Conservation (phyloP, 1,140 invertebrate species). For the Psix sp. region DNA sequence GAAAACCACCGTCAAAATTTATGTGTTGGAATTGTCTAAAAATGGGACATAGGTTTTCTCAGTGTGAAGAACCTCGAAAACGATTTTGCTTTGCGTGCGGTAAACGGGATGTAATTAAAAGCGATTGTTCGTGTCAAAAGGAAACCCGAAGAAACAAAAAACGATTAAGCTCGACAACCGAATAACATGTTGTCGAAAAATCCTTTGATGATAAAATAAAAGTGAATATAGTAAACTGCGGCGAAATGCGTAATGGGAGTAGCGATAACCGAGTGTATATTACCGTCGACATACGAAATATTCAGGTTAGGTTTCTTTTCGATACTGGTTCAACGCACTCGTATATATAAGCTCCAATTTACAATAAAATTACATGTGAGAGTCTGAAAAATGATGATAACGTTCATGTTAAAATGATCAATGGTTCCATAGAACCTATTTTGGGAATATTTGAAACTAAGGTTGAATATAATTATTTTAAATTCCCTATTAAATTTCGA, state of each 20-base stretch:
- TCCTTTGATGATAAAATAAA: too few species aligned
- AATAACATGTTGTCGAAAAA: not conserved
- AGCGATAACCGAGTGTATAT: too few species aligned
- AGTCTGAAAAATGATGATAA: slow-evolving; percentile 3
- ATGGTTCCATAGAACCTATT: slow-evolving; percentile 8
- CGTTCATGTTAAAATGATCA: slow-evolving; percentile 10
- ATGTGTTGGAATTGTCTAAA: slow-evolving; percentile 7
- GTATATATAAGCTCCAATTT: too few species aligned
- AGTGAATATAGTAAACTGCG: too few species aligned
- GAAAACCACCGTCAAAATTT: not conserved
- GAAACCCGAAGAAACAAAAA: not conserved
- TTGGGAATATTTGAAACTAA: not conserved
- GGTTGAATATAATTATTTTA: not conserved
- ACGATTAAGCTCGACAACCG: not conserved
- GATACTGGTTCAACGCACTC: too few species aligned
- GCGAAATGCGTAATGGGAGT: too few species aligned
- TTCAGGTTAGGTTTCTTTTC: too few species aligned
- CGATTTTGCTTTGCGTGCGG: slow-evolving; percentile 9
- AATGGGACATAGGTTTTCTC: not conserved
- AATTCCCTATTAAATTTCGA: not conserved
- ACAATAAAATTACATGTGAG: too few species aligned
- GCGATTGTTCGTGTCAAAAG: not conserved
- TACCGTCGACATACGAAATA: too few species aligned
- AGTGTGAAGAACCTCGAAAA: not conserved
- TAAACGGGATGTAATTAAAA: not conserved